Percentiles rank a stretch among this genome's conserved stretches.
phyloP scores from a whole-genome alignment of 2,113 vertebrate species.

The Geococcyx californianus region DNA sequence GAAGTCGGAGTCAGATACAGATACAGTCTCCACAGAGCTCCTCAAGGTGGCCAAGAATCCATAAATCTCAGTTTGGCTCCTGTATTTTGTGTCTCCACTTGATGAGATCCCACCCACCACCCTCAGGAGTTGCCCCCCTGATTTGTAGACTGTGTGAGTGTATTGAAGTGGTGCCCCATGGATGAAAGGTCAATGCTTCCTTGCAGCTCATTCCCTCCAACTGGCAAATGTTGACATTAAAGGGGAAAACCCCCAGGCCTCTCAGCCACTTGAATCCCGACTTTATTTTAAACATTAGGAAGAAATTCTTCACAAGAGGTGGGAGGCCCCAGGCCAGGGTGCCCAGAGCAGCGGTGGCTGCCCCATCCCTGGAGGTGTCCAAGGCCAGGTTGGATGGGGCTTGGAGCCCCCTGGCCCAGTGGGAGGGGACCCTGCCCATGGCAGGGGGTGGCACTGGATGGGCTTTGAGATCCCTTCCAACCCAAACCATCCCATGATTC shows the following conservation, averaged over 20 bases:
- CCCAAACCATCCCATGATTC: too few relatives aligned
- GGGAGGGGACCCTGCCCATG: too few relatives aligned
- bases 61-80: rapidly evolving
- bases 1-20: not conserved
- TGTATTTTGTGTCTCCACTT: rapidly evolving
- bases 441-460: too few relatives aligned
- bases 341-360: too few relatives aligned
- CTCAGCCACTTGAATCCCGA: rapidly evolving
- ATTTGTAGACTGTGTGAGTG: rapidly evolving
- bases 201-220: rapidly evolving
- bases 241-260: not conserved
- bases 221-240: rapidly evolving
- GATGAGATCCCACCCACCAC: not conserved
- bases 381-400: too few relatives aligned
- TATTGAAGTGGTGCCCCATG: not conserved
- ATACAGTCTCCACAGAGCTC: too few relatives aligned
- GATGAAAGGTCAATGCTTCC: rapidly evolving
- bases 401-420: too few relatives aligned
- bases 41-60: not conserved
- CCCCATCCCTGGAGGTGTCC: too few relatives aligned
- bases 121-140: not conserved
- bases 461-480: too few relatives aligned
- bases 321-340: too few relatives aligned
- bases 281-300: too few relatives aligned
- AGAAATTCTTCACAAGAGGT: too few relatives aligned